Conservation (phyloP, 37 sponge, comb jelly and placozoan species). For the Halisarca cf. caerulea region DNA sequence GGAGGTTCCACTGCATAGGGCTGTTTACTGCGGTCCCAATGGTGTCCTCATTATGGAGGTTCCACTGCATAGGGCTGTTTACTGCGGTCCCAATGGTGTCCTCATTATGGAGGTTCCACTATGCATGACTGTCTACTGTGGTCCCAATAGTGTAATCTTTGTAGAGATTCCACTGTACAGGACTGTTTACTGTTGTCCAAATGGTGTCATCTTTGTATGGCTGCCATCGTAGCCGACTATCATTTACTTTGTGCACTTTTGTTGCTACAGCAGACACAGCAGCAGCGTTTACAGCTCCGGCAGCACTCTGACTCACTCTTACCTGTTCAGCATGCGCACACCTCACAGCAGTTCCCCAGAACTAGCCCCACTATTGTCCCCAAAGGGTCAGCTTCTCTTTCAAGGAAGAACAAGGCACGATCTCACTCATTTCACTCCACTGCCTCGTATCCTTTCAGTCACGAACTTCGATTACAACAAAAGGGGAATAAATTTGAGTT, state of each 20-base stretch:
- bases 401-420: neutral
- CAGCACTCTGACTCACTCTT: neutral
- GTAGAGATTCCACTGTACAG: too few species aligned
- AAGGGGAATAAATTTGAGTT: neutral
- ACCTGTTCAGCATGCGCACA: neutral
- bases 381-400: neutral
- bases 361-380: conserved; percentile 17
- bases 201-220: neutral
- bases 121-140: too few species aligned
- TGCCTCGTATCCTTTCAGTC: neutral
- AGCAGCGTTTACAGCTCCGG: neutral
- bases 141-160: too few species aligned
- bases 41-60: too few species aligned
- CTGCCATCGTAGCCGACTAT: neutral
- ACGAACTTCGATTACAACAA: neutral
- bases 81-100: too few species aligned
- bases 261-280: neutral
- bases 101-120: too few species aligned
- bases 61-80: too few species aligned
- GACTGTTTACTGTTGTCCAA: too few species aligned
- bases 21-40: too few species aligned
- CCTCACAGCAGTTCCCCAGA: neutral
- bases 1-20: too few species aligned
- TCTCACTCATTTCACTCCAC: conserved; percentile 3
- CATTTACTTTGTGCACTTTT: neutral